Conservation (phyloP, 2,888 invertebrate species). For the Halocaridina rubra region DNA sequence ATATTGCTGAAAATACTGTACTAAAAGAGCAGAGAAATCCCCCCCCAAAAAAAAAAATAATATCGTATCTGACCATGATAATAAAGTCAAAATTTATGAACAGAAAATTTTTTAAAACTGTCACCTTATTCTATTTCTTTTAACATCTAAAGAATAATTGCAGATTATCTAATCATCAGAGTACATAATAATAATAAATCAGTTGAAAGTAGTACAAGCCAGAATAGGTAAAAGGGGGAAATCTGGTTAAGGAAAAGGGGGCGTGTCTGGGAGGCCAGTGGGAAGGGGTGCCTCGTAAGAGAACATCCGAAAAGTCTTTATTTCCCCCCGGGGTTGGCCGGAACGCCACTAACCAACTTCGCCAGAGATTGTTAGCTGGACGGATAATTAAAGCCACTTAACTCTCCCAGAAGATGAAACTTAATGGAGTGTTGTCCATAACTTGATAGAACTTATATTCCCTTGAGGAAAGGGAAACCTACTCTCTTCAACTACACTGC, state of each 20-base stretch:
- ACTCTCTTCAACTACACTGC: no score
- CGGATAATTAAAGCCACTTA: conserved; percentile 28
- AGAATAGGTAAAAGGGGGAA: background rate
- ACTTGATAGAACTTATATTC: background rate
- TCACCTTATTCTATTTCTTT: no score
- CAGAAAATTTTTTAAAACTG: no score
- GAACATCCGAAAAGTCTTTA: background rate
- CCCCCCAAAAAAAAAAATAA: no score
- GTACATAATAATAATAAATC: no score
- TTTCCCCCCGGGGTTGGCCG: background rate
- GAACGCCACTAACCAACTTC: background rate
- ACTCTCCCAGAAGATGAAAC: conserved; percentile 13
- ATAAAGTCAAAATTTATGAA: no score
- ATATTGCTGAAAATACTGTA: no score
- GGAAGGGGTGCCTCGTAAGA: background rate
- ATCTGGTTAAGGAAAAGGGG: background rate
- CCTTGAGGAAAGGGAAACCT: background rate
- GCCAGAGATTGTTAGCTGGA: background rate
- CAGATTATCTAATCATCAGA: no score
- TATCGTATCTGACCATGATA: no score
- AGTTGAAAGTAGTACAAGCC: background rate
- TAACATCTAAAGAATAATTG: no score
- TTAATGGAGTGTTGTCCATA: background rate
- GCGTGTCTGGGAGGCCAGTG: background rate
- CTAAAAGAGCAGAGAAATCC: no score